Base-by-base conservation (phyloP, 2,797 vertebrate species). In the Sphenopsis melanotis region DNA sequence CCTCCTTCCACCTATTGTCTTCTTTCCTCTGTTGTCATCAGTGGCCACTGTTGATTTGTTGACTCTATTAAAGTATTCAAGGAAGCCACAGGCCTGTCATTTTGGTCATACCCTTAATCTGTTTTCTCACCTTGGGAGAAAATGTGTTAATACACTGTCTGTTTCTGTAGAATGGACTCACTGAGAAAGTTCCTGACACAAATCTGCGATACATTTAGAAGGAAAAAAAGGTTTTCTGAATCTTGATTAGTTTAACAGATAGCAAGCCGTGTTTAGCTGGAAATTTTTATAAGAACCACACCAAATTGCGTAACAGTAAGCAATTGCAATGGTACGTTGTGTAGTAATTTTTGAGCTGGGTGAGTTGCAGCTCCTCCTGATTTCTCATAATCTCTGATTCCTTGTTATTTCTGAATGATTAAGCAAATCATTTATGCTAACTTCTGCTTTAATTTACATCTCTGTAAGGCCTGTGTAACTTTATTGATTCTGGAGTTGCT, bases 101-200 rank as follows among this genome's bases (percentile, higher is more conserved):
- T 97, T 97, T 97, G 89, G 86, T 96, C 94, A 95, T 95, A 97
- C 93, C 94, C 95, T 97, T 96, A 96, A 96, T 96, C 89, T 97
- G 83, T 96, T 96, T 96, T 96, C 94, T 97, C 92, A 96, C 95
- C 94, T 96, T 97, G 95, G 83, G 72, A 97, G 94, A 95, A 97
- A 96, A 95, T 78, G 91, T 96, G 74, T 94, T 94, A 92, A 91
- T 95, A 91, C 15, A n/a, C 53, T 88, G 65, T 83, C 89, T 92
- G 27, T 84, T 96, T 92, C 70, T 88, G 14, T 81, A 89, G 81
- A 88, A 57, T 64, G 52, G 69, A 55, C 37, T 91, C 39, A 81
- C 56, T 88, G 91, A 60, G 85, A 81, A 94, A 91, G 37, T 92
- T 95, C 89, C 55, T 89, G 68, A 83, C 30, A 23, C 69, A 70